phyloP scores from a whole-genome alignment of 2,797 vertebrate species.

The Notolepis coatsorum region DNA sequence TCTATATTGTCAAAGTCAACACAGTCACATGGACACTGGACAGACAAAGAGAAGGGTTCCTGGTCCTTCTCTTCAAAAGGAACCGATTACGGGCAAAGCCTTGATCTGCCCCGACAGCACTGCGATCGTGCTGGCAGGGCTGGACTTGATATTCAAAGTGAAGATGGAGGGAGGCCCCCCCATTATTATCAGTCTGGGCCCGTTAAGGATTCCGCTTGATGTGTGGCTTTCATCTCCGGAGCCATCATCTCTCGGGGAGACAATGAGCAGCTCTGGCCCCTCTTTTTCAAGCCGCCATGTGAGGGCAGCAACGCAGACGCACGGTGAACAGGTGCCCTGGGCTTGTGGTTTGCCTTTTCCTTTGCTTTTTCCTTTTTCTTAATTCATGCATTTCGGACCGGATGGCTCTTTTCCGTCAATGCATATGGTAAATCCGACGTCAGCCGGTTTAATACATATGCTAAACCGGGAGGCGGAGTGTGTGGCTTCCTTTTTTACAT shows the following conservation, averaged over 20 bases:
- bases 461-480: conserved; percentile 37
- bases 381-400: conserved; percentile 12
- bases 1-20: conserved; percentile 35
- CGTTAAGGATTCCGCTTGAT: conserved; percentile 48
- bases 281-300: conserved; percentile 61
- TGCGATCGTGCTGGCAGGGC: conserved; percentile 42
- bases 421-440: conserved; percentile 31
- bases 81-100: conserved; percentile 41
- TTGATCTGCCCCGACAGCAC: conserved; percentile 45
- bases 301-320: conserved; percentile 47
- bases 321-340: conserved; percentile 41
- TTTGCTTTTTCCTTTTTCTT: not conserved
- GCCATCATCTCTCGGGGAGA: conserved; percentile 59
- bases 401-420: conserved; percentile 32
- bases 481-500: conserved; percentile 64
- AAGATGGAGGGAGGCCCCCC: conserved; percentile 30
- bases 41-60: not conserved
- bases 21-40: conserved; percentile 21
- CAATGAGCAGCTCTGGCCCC: conserved; percentile 43
- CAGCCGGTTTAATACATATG: conserved; percentile 56
- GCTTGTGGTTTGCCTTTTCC: not conserved
- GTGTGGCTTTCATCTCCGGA: conserved; percentile 67
- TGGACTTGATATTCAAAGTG: conserved; percentile 33
- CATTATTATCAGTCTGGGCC: conserved; percentile 46
- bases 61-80: conserved; percentile 49